A percentile compares a stretch with the other conserved stretches of the same genome.
These are phyloP conservation scores for Drosophila anceps DNA, from an alignment of 2,888 invertebrate species.

Conservation along the genomic window DNA sequence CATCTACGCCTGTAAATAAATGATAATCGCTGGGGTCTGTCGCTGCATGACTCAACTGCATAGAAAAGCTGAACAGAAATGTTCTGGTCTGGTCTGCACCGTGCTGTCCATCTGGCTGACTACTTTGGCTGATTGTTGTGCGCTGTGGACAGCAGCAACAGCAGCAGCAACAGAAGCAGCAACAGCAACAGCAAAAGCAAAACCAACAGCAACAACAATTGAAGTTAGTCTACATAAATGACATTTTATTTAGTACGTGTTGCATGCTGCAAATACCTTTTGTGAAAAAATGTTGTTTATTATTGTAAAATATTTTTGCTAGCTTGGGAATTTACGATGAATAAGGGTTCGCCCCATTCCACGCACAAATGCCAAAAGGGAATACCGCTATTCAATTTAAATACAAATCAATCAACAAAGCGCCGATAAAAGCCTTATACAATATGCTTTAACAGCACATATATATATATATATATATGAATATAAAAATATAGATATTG, in stretches of 20 bases:
- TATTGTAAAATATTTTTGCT: constrained; percentile 57
- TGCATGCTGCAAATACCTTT: constrained; percentile 63
- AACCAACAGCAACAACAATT: constrained; percentile 7
- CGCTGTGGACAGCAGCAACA: constrained; percentile 21
- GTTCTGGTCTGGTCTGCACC: constrained; percentile 2
- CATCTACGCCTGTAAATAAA: constrained; percentile 60
- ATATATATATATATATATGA: neutral
- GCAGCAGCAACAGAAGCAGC: neutral
- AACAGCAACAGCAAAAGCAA: constrained; percentile 8
- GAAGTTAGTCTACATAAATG: constrained; percentile 43
- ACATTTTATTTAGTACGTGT: constrained; percentile 69
- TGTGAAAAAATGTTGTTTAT: constrained; percentile 54
- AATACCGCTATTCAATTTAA: constrained; percentile 5
- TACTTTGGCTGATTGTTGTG: constrained; percentile 68
- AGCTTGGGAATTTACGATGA: constrained; percentile 52
- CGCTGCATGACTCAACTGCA: constrained; percentile 60
- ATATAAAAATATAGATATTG: neutral
- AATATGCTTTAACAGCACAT: neutral
- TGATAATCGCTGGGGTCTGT: constrained; percentile 59
- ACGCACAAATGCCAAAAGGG: neutral
- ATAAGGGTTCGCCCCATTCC: neutral
- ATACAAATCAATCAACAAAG: constrained; percentile 24
- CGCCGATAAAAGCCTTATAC: neutral
- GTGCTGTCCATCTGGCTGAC: constrained; percentile 38
- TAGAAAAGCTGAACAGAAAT: constrained; percentile 28